phyloP scores from a whole-genome alignment of 2,888 invertebrate species.

The Melanostoma mellinum region DNA sequence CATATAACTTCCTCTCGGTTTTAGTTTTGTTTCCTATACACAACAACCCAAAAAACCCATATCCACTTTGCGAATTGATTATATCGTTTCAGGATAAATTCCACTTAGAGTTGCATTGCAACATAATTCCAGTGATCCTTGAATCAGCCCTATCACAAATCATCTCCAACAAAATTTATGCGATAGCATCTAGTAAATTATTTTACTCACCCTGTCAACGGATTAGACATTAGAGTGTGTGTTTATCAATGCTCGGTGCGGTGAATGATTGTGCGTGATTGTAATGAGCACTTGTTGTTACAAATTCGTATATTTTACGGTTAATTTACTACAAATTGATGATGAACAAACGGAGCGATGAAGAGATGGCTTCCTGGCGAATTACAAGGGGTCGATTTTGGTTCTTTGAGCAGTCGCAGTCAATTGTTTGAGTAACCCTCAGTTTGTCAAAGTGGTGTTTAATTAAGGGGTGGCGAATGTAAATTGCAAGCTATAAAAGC shows the following conservation, averaged over 20 bases:
- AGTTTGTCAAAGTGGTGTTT: neutral
- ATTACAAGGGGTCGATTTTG: conserved; percentile 23
- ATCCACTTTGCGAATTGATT: conserved; percentile 4
- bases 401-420: conserved; percentile 24
- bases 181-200: conserved; percentile 43
- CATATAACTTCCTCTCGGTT: conserved; percentile 5
- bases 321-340: conserved; percentile 68
- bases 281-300: conserved; percentile 70
- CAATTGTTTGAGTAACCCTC: neutral
- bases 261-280: conserved; percentile 50
- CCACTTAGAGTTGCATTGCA: conserved; percentile 11
- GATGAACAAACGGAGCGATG: conserved; percentile 39
- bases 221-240: conserved; percentile 44
- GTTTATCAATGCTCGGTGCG: conserved; percentile 36
- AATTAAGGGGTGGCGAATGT: conserved; percentile 42
- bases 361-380: conserved; percentile 45
- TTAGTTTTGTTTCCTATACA: neutral
- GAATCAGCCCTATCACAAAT: conserved; percentile 28
- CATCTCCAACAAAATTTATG: conserved; percentile 20
- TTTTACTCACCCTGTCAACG: neutral
- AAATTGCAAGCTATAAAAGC: conserved; percentile 40
- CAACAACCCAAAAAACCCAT: too few species aligned
- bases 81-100: conserved; percentile 22
- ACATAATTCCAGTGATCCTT: conserved; percentile 24
- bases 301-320: conserved; percentile 67